Evolutionary conservation across 1,140 invertebrate species (phyloP), one percentile per base, ranked within the genome.

Genomic region (Cyclargus thomasi): DNA sequence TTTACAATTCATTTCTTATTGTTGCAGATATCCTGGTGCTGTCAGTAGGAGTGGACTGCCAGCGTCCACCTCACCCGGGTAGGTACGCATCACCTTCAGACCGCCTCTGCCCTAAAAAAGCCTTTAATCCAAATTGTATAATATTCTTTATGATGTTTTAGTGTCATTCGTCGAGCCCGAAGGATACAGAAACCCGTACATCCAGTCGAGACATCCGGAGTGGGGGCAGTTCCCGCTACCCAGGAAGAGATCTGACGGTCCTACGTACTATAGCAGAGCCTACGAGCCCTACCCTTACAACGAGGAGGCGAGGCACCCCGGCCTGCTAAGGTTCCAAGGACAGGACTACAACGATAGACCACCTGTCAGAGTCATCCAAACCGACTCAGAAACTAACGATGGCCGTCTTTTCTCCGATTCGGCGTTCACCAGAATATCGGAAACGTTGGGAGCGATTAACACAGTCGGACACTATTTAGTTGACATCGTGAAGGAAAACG

Each of bases 401-500:
- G 88, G 87, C 57, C 83, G 92, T 65, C 72, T 93, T 22, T 78
- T 93, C 1, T 93, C 92, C 8, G 89, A 92, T 16, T 92, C 92
- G 4, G 92, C 93, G 0, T 93, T 94, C 59, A 91, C 92, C 67
- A 92, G 90, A 72, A 94, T 94, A 80, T 93, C 94, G 1, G 94
- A 94, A 85, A 94, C 94, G 2, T 80, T 94, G 8, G 96, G 95
- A 67, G 95, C 95, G 20, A 92, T 96, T 4, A 97, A 97, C 72
- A 96, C 95, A 16, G 94, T 97, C 0, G 96, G 96, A 0, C 93
- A 94, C 77, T 96, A 96, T 78, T 92, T 97, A 63, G 95, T 97
- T 0, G 96, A 96, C 73, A 95, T 96, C 91, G 96, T 91, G 0
- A 92, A 75, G 67, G 91, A 80, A 67, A 85, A 83, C 67, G 83